phyloP scores from a whole-genome alignment of 2,888 invertebrate species.

The Prosapia bicincta region DNA sequence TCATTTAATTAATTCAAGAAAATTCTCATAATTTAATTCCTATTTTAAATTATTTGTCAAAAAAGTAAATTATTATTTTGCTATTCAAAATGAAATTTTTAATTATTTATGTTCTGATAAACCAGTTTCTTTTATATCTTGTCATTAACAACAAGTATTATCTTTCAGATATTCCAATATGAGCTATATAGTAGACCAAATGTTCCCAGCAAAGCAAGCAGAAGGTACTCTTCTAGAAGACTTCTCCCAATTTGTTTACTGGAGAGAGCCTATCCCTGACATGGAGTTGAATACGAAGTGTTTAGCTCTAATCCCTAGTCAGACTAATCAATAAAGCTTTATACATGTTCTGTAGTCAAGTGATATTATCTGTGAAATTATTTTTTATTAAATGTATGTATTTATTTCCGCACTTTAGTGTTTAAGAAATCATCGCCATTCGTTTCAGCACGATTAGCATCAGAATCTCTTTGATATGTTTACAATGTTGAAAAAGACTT shows the following conservation, averaged over 20 bases:
- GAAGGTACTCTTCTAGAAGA: conserved; percentile 54
- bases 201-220: conserved; percentile 75
- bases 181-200: conserved; percentile 91
- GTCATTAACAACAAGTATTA: no score
- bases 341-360: background rate
- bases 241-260: conserved; percentile 74
- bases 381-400: background rate
- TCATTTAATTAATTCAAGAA: no score
- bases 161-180: conserved; percentile 86
- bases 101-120: no score
- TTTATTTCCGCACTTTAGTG: background rate
- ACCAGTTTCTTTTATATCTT: no score
- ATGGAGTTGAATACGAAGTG: conserved; percentile 39
- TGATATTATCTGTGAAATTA: background rate
- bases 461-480: background rate
- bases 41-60: no score
- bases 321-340: background rate
- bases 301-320: background rate
- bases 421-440: background rate
- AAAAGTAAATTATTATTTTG: no score
- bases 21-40: no score
- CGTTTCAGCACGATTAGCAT: background rate
- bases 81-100: no score
- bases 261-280: conserved; percentile 83
- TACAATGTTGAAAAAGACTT: background rate